Evolutionary conservation across 2,113 vertebrate genomes (phyloP), one percentile per base, ranked within the genome.

Genomic region (Aptenodytes patagonicus): DNA sequence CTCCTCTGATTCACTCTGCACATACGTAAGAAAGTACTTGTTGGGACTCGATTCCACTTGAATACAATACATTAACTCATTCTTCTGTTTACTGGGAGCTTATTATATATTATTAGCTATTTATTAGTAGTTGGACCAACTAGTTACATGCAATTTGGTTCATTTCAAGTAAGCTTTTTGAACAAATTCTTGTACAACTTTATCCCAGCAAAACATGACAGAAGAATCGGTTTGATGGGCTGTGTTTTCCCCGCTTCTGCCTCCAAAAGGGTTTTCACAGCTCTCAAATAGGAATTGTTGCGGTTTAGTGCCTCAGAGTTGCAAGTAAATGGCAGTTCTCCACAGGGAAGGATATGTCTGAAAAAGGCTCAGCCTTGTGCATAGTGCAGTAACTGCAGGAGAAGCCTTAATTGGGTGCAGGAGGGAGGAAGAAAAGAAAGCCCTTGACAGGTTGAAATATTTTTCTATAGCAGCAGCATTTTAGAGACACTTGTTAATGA

Each of bases 401-500:
- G 78, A 85, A 97, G n/a, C 71, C 46, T 93, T 97, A 95, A 95
- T 75, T 95, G 75, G 78, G 68, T 90, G 71, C 82, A 93, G 84
- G 58, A 95, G 34, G 32, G 65, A 80, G 54, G 61, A 88, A 87
- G 61, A 68, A 62, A 96, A 95, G 78, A 44, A 92, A 94, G 42
- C 51, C 47, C 42, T 93, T 96, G 96, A 96, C 96, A 97, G 87
- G 82, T 95, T 96, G 95, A 95, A 91, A 62, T 94, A 93, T 93
- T 95, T 97, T 96, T 92, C 87, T 70, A 26, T 83, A 94, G 92
- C 76, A 94, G 92, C 79, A 84, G 88, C 88, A 61, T 96, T 97
- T 94, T 93, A 93, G 84, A 95, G 94, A 80, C 58, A 86, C 79
- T 96, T 95, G 89, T 92, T 97, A 97, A 95, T 94, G 92, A 95